phyloP scores from a whole-genome alignment of 2,888 invertebrate genomes.

The Ornithoptera priamus region DNA sequence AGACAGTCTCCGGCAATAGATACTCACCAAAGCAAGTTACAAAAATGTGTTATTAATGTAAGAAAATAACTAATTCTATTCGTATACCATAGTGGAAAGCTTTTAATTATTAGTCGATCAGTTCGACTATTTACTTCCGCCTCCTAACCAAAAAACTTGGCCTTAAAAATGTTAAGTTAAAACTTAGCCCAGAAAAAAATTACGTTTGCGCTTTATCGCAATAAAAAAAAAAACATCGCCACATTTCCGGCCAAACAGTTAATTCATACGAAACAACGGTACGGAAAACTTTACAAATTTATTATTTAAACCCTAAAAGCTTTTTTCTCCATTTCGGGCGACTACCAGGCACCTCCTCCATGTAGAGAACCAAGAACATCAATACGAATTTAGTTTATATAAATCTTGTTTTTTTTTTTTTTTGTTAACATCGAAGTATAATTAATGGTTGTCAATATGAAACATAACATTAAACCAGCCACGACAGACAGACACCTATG shows the following conservation, averaged over 20 bases:
- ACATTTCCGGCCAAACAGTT: not conserved
- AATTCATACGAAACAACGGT: constrained; percentile 17
- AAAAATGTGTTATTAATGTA: too few species aligned
- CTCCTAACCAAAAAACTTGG: constrained; percentile 1
- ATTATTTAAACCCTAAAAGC: constrained; percentile 18
- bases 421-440: not conserved
- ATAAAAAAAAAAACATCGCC: constrained; percentile 1
- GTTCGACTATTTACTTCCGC: not conserved
- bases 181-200: constrained; percentile 22
- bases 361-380: not conserved
- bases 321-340: constrained; percentile 13
- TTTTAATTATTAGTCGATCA: constrained; percentile 5
- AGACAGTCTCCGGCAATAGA: too few species aligned
- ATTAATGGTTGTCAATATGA: constrained; percentile 37
- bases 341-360: not conserved
- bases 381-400: not conserved
- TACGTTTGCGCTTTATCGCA: constrained; percentile 2
- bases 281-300: constrained; percentile 13
- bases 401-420: not conserved
- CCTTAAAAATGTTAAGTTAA: constrained; percentile 24
- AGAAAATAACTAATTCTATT: too few species aligned
- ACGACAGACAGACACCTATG: constrained; percentile 76
- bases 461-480: constrained; percentile 74
- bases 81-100: not conserved
- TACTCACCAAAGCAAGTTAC: too few species aligned